Conservation (phyloP, 1,140 invertebrate species). For the Drepana arcuata region DNA sequence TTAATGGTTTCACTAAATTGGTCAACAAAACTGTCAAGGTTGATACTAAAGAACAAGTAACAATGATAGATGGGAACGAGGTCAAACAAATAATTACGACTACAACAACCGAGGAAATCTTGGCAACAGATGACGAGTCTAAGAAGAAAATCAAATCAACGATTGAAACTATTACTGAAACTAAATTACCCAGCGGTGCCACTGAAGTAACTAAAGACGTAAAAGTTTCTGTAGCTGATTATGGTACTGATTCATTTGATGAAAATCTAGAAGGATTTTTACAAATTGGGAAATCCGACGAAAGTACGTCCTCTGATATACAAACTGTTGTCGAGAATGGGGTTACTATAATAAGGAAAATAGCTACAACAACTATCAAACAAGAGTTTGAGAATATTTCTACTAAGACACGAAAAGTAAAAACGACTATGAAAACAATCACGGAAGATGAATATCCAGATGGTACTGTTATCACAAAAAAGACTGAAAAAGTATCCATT, state of each 20-base stretch:
- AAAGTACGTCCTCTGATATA: conserved; percentile 27
- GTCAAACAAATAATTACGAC: conserved; percentile 55
- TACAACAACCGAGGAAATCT: conserved; percentile 59
- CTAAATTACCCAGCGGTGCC: conserved; percentile 47
- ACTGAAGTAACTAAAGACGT: conserved; percentile 60
- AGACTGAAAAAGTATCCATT: conserved; percentile 59
- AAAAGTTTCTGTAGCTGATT: conserved; percentile 56
- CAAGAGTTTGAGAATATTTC: conserved; percentile 48
- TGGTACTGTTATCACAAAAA: conserved; percentile 60
- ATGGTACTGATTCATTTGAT: conserved; percentile 36
- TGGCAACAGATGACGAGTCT: conserved; percentile 31
- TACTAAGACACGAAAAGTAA: conserved; percentile 48
- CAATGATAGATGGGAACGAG: conserved; percentile 42
- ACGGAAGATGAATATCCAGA: conserved; percentile 63
- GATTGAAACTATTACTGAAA: conserved; percentile 53
- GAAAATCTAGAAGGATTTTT: conserved; percentile 50
- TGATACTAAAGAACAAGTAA: conserved; percentile 43
- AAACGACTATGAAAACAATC: conserved; percentile 50
- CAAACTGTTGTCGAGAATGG: conserved; percentile 43
- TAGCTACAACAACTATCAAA: conserved; percentile 42
- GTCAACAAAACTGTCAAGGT: conserved; percentile 45
- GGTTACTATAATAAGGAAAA: conserved; percentile 46
- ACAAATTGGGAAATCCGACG: conserved; percentile 39
- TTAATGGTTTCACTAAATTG: conserved; percentile 28
- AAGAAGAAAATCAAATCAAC: conserved; percentile 59